Evolutionary conservation across 2,797 vertebrate species (phyloP), one percentile per base, ranked within the genome.

Genomic region (Trachops cirrhosus): DNA sequence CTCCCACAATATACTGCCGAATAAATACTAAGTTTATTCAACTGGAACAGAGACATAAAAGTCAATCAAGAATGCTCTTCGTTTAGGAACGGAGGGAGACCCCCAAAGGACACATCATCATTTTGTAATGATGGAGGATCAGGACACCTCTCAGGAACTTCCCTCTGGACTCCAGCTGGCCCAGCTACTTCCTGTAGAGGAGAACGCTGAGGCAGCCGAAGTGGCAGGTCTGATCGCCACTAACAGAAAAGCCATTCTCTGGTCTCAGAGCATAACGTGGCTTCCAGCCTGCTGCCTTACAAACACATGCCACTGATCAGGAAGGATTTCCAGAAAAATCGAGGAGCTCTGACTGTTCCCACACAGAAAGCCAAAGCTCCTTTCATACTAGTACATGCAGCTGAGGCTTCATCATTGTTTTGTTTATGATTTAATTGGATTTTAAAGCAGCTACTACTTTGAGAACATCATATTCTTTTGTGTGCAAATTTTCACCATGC

Each of bases 21-120:
- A n/a, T 75, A 96, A 92, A 91, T 62, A 88, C 74, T 75, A 90
- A 79, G 16, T 77, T 92, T 83, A 92, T 50, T 92, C 94, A 78
- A 44, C 64, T 83, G 84, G 68, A 90, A 80, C 18, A 64, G 70
- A 86, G 41, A 57, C 57, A 67, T 67, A 78, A 82, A 92, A 84
- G 85, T 68, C 77, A 91, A 59, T 46, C 22, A 78, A 80, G 78
- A 71, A 41, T 48, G 67, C 32, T 79, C 87, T 94, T 89, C 85
- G 44, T 83, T 82, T 73, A 93, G 73, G 62, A 92, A 39, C 37
- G 3, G 34, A 83, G 24, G 46, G 29, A 92, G 39, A 68, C 6
- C 44, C 32, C 62, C 39, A 6, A 87, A 85, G 11, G 24, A 78
- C 32, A 67, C 46, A 41, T 48, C 41, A 68, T 89, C 50, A 91